These are phyloP conservation scores for Dasypus novemcinctus DNA, from an alignment of 2,113 vertebrate species.

Conservation along the genomic window DNA sequence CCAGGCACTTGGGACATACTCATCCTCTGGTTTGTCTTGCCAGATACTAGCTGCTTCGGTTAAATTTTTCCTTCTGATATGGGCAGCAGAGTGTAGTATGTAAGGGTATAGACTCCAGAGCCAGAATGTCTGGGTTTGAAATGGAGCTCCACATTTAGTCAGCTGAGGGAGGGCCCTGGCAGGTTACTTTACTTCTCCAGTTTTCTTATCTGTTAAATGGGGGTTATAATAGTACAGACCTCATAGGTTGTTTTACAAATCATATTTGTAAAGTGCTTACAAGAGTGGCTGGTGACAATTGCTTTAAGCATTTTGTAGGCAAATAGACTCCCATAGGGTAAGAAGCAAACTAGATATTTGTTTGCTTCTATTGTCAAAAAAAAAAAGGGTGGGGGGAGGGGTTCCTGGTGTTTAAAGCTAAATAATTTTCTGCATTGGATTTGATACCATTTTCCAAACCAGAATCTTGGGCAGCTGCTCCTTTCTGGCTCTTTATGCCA, in stretches of 20 bases:
- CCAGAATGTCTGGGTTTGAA: neutral
- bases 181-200: neutral
- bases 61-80: neutral
- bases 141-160: neutral
- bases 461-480: neutral
- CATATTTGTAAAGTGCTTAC: neutral
- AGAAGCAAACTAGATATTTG: neutral
- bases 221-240: neutral
- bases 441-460: neutral
- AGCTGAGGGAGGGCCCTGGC: neutral
- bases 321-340: neutral
- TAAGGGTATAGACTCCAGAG: neutral
- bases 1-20: neutral
- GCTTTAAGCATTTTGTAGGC: neutral
- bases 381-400: neutral
- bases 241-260: neutral
- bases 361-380: slow-evolving; percentile 23
- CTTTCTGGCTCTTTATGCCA: neutral
- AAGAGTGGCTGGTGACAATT: neutral
- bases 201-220: neutral
- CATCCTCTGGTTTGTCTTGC: neutral
- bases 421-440: slow-evolving; percentile 12
- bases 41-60: neutral
- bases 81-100: neutral
- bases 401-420: neutral